phyloP scores from a whole-genome alignment of 2,888 invertebrate genomes.

The Octodonta nipae region DNA sequence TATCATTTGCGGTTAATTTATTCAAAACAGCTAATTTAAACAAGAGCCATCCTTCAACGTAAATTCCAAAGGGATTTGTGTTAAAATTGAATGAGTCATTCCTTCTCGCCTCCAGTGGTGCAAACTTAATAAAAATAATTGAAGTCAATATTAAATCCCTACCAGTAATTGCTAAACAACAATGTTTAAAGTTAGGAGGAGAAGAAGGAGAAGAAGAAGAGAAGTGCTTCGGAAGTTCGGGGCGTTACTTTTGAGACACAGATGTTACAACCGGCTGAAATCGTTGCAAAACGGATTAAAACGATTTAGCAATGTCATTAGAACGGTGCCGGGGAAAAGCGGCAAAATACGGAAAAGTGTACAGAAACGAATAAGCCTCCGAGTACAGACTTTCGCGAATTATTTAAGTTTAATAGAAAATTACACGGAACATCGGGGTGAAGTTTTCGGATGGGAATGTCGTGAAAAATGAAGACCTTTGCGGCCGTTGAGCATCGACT shows the following conservation, averaged over 20 bases:
- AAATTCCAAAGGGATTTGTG: too few species aligned
- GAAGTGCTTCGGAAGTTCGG: too few species aligned
- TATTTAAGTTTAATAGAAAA: slow-evolving; percentile 8
- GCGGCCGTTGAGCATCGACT: too few species aligned
- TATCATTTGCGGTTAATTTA: too few species aligned
- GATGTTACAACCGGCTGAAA: slow-evolving; percentile 12
- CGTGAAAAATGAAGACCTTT: too few species aligned
- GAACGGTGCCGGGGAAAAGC: slow-evolving; percentile 5
- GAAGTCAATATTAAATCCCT: slow-evolving; percentile 13
- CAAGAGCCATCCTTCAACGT: too few species aligned
- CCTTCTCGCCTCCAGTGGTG: too few species aligned
- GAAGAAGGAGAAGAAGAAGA: slow-evolving; percentile 5
- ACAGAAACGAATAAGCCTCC: slow-evolving; percentile 3
- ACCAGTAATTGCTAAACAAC: slow-evolving; percentile 15
- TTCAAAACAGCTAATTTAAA: too few species aligned
- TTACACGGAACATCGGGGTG: slow-evolving; percentile 4
- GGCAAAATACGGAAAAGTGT: slow-evolving; percentile 6
- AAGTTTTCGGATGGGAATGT: too few species aligned
- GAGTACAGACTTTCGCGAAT: slow-evolving; percentile 6
- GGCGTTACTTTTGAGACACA: too few species aligned
- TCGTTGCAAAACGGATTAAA: slow-evolving; percentile 19
- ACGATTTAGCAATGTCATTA: slow-evolving; percentile 21
- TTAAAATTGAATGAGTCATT: too few species aligned
- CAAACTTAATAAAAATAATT: too few species aligned
- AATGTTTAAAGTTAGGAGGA: slow-evolving; percentile 10